These are phyloP conservation scores for Alca torda DNA, from an alignment of 2,797 vertebrate species.

Conservation along the genomic window DNA sequence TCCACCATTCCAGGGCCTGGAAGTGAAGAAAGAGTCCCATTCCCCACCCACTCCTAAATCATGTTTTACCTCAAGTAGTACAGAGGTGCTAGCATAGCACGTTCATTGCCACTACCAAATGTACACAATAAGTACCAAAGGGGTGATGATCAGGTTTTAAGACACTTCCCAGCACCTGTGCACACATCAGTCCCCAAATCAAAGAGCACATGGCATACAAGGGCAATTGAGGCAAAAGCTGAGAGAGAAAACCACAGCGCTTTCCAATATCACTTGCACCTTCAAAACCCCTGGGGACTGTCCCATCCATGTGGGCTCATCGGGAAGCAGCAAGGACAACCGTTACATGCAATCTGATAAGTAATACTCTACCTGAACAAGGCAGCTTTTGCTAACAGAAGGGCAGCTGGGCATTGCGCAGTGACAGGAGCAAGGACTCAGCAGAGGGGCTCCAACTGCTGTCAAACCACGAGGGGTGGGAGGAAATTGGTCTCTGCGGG, in stretches of 20 bases:
- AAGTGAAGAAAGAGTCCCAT: not conserved
- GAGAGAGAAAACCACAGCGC: not conserved
- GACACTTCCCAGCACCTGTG: not conserved
- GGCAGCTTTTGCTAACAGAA: not conserved
- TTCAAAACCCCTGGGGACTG: not conserved
- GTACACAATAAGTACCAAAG: accelerated
- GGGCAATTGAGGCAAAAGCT: not conserved
- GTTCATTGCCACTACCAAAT: not conserved
- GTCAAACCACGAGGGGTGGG: not conserved
- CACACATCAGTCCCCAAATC: accelerated
- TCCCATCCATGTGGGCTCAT: not conserved
- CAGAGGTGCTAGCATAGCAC: accelerated
- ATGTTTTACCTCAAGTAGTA: not conserved
- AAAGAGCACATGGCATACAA: accelerated
- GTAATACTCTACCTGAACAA: not conserved
- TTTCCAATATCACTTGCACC: not conserved
- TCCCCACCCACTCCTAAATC: not conserved
- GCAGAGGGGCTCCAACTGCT: not conserved
- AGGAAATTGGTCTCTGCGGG: not conserved
- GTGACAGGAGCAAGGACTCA: not conserved
- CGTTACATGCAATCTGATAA: accelerated
- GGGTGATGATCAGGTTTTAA: not conserved
- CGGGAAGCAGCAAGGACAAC: not conserved
- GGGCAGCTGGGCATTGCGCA: not conserved
- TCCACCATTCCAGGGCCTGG: not conserved